Evolutionary conservation across 2,888 invertebrate genomes (phyloP).

Genomic region (Lasioglossum lativentre): DNA sequence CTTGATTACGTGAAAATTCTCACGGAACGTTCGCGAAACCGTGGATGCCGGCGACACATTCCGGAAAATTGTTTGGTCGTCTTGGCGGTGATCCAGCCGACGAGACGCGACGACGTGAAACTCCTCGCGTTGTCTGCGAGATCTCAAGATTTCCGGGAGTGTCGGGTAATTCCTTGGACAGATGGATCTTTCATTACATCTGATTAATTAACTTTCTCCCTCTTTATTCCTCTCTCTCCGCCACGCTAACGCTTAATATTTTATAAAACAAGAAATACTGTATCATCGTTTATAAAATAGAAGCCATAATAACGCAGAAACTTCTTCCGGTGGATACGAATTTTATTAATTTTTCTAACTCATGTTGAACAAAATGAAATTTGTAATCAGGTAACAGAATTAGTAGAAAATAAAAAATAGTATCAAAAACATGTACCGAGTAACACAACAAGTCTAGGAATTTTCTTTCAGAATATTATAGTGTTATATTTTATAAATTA

Average conservation of each 20-base stretch:
- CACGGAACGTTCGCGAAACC: constrained; percentile 32
- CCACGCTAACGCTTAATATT: too few relatives aligned
- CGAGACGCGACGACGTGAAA: background rate
- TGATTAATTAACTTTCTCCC: background rate
- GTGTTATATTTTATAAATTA: background rate
- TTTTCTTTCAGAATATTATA: too few relatives aligned
- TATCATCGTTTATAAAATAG: too few relatives aligned
- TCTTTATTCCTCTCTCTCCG: background rate
- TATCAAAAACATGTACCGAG: too few relatives aligned
- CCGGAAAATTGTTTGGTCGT: constrained; percentile 55
- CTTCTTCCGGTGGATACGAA: too few relatives aligned
- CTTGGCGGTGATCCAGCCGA: constrained; percentile 53
- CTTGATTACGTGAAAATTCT: constrained; percentile 59
- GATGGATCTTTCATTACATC: background rate
- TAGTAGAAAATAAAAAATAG: too few relatives aligned
- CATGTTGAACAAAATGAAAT: too few relatives aligned
- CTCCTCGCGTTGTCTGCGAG: constrained; percentile 28
- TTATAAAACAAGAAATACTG: too few relatives aligned
- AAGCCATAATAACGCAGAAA: too few relatives aligned
- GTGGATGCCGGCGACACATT: constrained; percentile 11
- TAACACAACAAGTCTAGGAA: too few relatives aligned
- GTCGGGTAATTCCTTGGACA: background rate
- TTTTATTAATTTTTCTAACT: too few relatives aligned
- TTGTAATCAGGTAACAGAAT: too few relatives aligned
- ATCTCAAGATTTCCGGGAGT: constrained; percentile 25